Base-by-base conservation (phyloP, 2,888 invertebrate species). In the Xiphydria camelus region DNA sequence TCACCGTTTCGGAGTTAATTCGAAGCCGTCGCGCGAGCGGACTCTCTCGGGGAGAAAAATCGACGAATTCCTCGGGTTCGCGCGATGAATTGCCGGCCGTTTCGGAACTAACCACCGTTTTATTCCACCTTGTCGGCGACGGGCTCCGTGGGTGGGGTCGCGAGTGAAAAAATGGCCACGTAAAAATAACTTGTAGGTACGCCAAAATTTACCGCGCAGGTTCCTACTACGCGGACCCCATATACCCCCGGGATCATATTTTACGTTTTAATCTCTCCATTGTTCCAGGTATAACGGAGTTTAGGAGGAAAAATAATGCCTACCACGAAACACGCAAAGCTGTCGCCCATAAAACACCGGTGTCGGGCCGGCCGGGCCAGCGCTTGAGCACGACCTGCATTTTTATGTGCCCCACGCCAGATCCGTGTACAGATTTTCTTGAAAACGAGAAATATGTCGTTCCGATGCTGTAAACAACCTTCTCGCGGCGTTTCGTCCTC, bases 251-350 rank as follows among this genome's bases (percentile, higher is more conserved):
- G 65, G 67, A 68, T 71, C 72, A 73, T 73, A 73, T 72, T 73
- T 73, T 72, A 72, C 62, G 68, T 73, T 73, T 72, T 72, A 73
- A 73, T 73, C 73, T 73, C 73, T 70, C 73, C 72, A 73, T 73
- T 73, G 73, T 73, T 73, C 70, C 72, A 64, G 66, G 69, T 69
- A 73, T 73, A 73, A 73, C 73, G 73, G 73, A 70, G 70, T 71
- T 71, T 70, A 70, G 67, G 70, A 70, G 70, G 64, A 72, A 73
- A 71, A 73, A 70, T 70, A 71, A 73, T 72, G 70, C 70, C 71
- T 69, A 70, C 71, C 66, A 63, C 69, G 72, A 71, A 73, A 73
- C 72, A 71, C 68, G 71, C 71, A 69, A 70, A 65, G 66, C 71
- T 66, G 68, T 66, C 68, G 65, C 60, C 70, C 64, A 72, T 72